Evolutionary conservation across 1,140 invertebrate species (phyloP).

Genomic region (Sycophaga agraensis): DNA sequence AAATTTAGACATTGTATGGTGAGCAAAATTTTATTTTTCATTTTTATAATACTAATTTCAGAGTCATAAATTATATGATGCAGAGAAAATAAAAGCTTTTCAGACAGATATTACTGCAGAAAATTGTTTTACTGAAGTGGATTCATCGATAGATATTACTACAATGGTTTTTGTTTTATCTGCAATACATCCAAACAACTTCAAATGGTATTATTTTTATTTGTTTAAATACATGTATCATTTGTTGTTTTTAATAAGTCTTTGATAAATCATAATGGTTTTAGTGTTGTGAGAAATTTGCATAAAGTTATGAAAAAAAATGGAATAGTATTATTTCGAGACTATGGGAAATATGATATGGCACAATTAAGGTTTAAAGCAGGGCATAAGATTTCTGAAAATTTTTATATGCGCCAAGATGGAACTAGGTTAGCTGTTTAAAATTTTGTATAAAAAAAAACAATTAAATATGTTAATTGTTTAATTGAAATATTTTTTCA

Average conservation of each 20-base stretch:
- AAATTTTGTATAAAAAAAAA: neutral
- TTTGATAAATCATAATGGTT: slow-evolving; percentile 11
- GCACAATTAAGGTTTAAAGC: slow-evolving; percentile 92
- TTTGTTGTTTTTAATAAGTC: slow-evolving; percentile 19
- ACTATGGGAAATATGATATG: slow-evolving; percentile 98
- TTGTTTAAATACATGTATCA: slow-evolving; percentile 3
- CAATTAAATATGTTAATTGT: neutral
- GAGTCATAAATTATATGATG: slow-evolving; percentile 61
- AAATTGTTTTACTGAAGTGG: slow-evolving; percentile 62
- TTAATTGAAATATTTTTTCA: neutral
- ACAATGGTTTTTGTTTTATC: slow-evolving; percentile 81
- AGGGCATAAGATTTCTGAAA: slow-evolving; percentile 89
- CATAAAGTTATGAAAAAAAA: slow-evolving; percentile 73
- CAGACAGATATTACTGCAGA: slow-evolving; percentile 69
- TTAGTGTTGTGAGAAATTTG: slow-evolving; percentile 69
- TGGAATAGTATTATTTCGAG: slow-evolving; percentile 86
- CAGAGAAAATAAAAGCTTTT: slow-evolving; percentile 73
- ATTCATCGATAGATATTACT: slow-evolving; percentile 65
- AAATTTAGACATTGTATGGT: neutral
- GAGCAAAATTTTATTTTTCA: neutral
- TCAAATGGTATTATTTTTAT: slow-evolving; percentile 49
- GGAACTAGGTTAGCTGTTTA: slow-evolving; percentile 75
- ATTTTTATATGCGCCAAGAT: slow-evolving; percentile 96
- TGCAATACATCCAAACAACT: slow-evolving; percentile 79
- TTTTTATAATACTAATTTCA: slow-evolving; percentile 38